phyloP scores from a whole-genome alignment of 2,113 vertebrate genomes.

The Aptenodytes patagonicus region DNA sequence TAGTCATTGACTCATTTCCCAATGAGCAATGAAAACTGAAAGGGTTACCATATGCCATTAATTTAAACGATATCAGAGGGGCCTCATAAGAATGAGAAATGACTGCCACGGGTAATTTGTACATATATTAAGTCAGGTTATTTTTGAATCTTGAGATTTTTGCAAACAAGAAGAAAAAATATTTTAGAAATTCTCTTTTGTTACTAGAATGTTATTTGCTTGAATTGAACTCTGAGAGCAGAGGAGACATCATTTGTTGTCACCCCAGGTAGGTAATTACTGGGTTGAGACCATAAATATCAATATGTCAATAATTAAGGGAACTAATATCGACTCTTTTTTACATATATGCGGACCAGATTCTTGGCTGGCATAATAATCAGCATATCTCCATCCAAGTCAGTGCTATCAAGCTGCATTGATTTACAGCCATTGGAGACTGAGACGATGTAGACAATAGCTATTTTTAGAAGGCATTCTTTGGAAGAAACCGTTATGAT shows the following conservation, averaged over 20 bases:
- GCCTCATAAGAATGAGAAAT: slow-evolving; percentile 13
- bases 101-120: not conserved
- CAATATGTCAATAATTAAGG: not conserved
- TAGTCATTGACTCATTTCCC: slow-evolving; percentile 47
- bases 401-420: not conserved
- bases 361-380: not conserved
- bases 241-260: not conserved
- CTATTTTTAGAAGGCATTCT: not conserved
- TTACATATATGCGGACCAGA: not conserved
- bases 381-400: not conserved
- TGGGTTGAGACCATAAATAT: not conserved
- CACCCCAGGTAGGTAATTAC: not conserved
- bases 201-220: not conserved
- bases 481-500: not conserved
- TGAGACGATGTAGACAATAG: not conserved
- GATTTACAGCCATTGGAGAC: not conserved
- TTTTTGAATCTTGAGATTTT: not conserved
- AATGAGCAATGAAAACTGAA: slow-evolving; percentile 41
- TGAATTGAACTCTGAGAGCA: not conserved
- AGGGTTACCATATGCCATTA: slow-evolving; percentile 29
- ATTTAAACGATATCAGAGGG: not conserved
- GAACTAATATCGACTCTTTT: not conserved
- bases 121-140: not conserved
- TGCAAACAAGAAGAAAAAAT: not conserved
- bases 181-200: not conserved